A percentile compares a stretch with the other conserved stretches of the same genome.
phyloP scores from a whole-genome alignment of 2,113 vertebrate species.

The Phyllostomus discolor region DNA sequence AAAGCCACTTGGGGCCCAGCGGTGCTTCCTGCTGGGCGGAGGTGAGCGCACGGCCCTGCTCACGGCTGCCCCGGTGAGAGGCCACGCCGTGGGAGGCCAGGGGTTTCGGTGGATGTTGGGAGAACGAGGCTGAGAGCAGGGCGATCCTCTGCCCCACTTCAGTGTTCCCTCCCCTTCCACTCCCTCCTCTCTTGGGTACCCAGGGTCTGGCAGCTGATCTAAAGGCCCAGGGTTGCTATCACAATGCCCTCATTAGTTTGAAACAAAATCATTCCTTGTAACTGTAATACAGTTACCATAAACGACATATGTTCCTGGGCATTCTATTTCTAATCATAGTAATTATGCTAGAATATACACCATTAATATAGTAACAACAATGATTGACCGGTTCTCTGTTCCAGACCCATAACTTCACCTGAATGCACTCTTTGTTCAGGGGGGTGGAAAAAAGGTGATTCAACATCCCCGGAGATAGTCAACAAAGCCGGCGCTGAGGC shows the following conservation, averaged over 20 bases:
- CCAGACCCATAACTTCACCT: slow-evolving; percentile 62
- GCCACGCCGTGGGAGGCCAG: neutral
- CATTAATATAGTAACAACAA: slow-evolving; percentile 57
- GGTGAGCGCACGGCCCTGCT: neutral
- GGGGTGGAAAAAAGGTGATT: neutral
- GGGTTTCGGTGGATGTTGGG: neutral
- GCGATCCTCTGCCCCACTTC: neutral
- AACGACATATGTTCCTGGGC: slow-evolving; percentile 51
- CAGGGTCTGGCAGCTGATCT: slow-evolving; percentile 33
- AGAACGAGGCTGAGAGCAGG: neutral
- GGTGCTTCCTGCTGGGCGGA: neutral
- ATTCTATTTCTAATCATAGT: slow-evolving; percentile 58
- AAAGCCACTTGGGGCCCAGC: neutral
- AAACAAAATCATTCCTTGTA: slow-evolving; percentile 65
- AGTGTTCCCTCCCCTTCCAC: neutral
- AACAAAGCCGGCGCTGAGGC: slow-evolving; percentile 47
- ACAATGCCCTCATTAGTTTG: slow-evolving; percentile 46
- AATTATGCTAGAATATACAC: slow-evolving; percentile 49
- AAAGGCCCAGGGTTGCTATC: slow-evolving; percentile 11
- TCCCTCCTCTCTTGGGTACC: neutral
- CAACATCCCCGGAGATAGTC: slow-evolving; percentile 27
- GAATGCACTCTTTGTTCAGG: slow-evolving; percentile 62
- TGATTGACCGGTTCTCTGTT: slow-evolving; percentile 53
- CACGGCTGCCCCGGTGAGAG: neutral
- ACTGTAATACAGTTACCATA: slow-evolving; percentile 56